These are phyloP conservation scores for Heterotilapia buettikoferi DNA, from an alignment of 2,113 vertebrate genomes.

Conservation along the genomic window DNA sequence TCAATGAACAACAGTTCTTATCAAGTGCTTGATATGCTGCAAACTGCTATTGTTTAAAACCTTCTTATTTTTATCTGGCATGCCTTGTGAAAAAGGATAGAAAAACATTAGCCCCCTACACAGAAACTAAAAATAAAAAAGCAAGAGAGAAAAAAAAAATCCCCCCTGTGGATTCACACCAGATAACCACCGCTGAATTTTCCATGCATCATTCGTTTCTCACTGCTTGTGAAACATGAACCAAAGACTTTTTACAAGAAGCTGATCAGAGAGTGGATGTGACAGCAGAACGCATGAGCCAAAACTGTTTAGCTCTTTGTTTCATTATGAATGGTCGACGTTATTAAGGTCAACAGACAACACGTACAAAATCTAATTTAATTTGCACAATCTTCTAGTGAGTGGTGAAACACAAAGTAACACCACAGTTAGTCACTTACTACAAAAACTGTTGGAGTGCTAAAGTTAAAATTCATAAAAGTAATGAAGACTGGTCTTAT, in stretches of 20 bases:
- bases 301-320: background rate
- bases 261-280: background rate
- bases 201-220: background rate
- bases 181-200: background rate
- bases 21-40: background rate
- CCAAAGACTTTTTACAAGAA: background rate
- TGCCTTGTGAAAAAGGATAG: background rate
- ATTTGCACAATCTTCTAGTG: background rate
- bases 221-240: background rate
- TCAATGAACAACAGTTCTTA: background rate
- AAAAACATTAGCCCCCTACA: background rate
- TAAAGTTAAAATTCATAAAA: background rate
- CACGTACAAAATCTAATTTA: accelerated
- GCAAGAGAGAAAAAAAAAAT: background rate
- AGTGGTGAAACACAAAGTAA: background rate
- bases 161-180: background rate
- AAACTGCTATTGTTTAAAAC: background rate
- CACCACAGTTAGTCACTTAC: background rate
- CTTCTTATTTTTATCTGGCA: background rate
- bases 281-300: background rate
- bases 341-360: background rate
- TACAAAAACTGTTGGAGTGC: background rate
- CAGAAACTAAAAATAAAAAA: background rate
- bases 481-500: background rate
- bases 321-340: background rate